Base-by-base conservation (phyloP, 2,888 invertebrate species). In the Scaptomyza tumidula region DNA sequence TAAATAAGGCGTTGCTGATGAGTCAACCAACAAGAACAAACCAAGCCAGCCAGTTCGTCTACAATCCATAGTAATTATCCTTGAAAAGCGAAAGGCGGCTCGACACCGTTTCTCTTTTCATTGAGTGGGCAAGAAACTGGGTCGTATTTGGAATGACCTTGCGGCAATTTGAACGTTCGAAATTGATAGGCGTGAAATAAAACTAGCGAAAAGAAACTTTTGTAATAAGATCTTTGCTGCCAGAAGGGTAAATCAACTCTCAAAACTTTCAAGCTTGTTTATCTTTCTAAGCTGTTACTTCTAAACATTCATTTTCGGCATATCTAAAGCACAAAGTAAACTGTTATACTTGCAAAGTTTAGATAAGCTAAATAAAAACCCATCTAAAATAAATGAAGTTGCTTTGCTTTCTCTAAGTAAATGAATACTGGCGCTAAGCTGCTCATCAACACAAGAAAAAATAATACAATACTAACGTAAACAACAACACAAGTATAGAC, bases 1-100 rank as follows among this genome's bases (percentile, higher is more conserved):
- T 86, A 83, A 83, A 83, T 84, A 83, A 61, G 46, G 35, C 86
- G 45, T 27, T 71, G 80, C 53, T 88, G 86, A 83, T 80, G 80
- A 74, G 75, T 60, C 27, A 37, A 50, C 31, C 24, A 44, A n/a
- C n/a, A n/a, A n/a, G n/a, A n/a, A n/a, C n/a, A n/a, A 44, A 5
- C 2, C 6, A 10, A 33, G 33, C n/a, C 33, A 35, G 70, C 57
- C 27, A 31, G 53, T 50, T 19, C 31, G 41, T 19, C 56, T 29
- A 46, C 31, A 45, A 50, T 31, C 33, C 29, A 16, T 39, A 44
- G 58, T 74, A 64, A 75, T 75, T 74, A 75, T 74, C 63, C 78
- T 69, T 75, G 70, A 64, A 68, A 48, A 35, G 62, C 41, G 48
- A 65, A 55, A 57, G 50, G 52, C 54, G 50, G 52, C 54, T 10